Evolutionary conservation across 1,140 invertebrate genomes (phyloP).

Genomic region (Psix sp.): DNA sequence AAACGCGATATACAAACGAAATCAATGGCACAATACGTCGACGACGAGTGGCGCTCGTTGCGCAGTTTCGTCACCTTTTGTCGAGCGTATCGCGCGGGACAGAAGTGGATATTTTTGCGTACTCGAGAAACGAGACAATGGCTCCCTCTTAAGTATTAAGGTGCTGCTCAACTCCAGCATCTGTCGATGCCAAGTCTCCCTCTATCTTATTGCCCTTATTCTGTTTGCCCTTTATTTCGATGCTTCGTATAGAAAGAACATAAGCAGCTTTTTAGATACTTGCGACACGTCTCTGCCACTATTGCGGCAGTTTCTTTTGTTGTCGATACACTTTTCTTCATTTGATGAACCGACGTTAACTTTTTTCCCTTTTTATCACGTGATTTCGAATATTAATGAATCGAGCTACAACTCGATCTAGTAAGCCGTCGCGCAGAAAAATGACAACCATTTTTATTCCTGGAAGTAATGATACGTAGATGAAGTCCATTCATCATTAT

Average conservation of each 20-base stretch:
- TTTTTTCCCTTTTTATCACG: constrained; percentile 14
- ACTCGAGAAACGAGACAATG: constrained; percentile 65
- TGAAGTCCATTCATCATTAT: no score
- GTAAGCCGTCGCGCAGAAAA: constrained; percentile 7
- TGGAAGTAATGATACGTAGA: no score
- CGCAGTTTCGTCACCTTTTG: constrained; percentile 15
- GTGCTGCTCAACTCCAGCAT: constrained; percentile 57
- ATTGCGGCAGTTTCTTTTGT: constrained; percentile 29
- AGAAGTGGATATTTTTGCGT: constrained; percentile 53
- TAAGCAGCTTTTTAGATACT: constrained; percentile 35
- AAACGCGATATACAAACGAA: constrained; percentile 37
- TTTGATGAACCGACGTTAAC: constrained; percentile 16
- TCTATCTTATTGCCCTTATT: constrained; percentile 49
- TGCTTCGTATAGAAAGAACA: constrained; percentile 24
- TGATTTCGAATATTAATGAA: constrained; percentile 36
- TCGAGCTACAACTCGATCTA: neutral
- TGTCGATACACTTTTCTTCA: constrained; percentile 26
- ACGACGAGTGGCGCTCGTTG: constrained; percentile 30
- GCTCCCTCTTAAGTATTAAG: constrained; percentile 41
- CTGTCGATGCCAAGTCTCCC: constrained; percentile 44
- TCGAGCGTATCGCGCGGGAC: constrained; percentile 16
- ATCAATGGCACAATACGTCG: constrained; percentile 45
- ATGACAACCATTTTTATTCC: constrained; percentile 18
- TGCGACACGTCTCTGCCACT: constrained; percentile 6
- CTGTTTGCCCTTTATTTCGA: constrained; percentile 55